Percentiles rank a stretch among this genome's conserved stretches.
phyloP scores from a whole-genome alignment of 2,797 vertebrate species.

The Benthosema pterotum region DNA sequence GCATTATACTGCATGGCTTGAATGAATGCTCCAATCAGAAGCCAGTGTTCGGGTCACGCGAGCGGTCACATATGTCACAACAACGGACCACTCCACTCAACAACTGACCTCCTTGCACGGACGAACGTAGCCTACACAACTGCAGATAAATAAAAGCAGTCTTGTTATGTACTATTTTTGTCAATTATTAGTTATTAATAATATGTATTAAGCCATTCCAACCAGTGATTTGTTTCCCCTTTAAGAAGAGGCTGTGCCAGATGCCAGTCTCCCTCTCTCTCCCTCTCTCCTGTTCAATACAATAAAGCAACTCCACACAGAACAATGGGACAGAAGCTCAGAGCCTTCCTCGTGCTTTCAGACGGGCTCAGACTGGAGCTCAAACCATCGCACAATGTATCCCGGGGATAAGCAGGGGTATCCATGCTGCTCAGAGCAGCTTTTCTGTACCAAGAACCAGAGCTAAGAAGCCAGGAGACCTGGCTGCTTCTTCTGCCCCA shows the following conservation, averaged over 20 bases:
- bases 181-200: too few species aligned
- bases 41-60: too few species aligned
- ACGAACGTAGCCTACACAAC: too few species aligned
- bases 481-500: slow-evolving; percentile 55
- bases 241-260: slow-evolving; percentile 40
- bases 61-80: too few species aligned
- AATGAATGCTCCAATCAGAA: too few species aligned
- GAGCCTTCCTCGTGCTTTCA: slow-evolving; percentile 44
- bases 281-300: background rate
- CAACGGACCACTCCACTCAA: too few species aligned
- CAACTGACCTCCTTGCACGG: too few species aligned
- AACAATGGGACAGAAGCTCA: slow-evolving; percentile 31
- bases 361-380: slow-evolving; percentile 54
- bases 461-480: slow-evolving; percentile 72
- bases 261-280: slow-evolving; percentile 30
- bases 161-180: too few species aligned
- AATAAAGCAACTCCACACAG: slow-evolving; percentile 40
- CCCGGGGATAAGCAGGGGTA: slow-evolving; percentile 48
- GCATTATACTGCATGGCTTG: too few species aligned
- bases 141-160: too few species aligned
- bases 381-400: slow-evolving; percentile 60
- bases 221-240: too few species aligned
- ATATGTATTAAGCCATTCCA: too few species aligned
- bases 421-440: slow-evolving; percentile 69
- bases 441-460: slow-evolving; percentile 70